Conservation (phyloP, 1,140 invertebrate species). For the Paracyclopina nana region DNA sequence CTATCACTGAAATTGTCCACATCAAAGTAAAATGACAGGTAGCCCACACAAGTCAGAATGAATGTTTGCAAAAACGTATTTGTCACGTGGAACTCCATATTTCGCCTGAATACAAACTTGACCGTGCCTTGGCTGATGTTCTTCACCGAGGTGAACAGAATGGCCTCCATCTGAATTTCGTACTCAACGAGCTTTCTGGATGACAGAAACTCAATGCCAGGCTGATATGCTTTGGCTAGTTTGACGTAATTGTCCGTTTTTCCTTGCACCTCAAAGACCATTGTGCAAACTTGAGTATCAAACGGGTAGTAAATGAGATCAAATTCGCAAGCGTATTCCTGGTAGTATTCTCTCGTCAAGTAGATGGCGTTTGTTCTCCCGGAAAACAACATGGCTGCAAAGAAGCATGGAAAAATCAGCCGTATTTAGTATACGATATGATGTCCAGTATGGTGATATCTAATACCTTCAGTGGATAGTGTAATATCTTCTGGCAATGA, state of each 20-base stretch:
- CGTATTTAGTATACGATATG: too few species aligned
- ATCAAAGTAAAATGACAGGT: conserved; percentile 4
- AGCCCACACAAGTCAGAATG: neutral
- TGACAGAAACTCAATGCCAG: conserved; percentile 10
- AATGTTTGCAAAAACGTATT: conserved; percentile 11
- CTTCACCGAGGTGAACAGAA: neutral
- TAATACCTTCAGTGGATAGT: neutral
- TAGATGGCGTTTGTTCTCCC: neutral
- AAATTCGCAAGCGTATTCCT: conserved; percentile 2
- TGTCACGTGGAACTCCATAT: conserved; percentile 12
- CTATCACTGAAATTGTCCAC: conserved; percentile 10
- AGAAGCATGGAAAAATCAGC: neutral
- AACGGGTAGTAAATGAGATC: conserved; percentile 3
- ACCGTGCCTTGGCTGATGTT: conserved; percentile 4
- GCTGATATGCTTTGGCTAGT: neutral
- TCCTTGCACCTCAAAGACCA: conserved; percentile 3
- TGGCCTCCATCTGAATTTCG: neutral
- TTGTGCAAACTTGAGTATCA: conserved; percentile 4
- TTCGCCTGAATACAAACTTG: conserved; percentile 7
- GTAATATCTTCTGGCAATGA: conserved; percentile 2
- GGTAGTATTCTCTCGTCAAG: conserved; percentile 1
- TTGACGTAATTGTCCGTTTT: conserved; percentile 1
- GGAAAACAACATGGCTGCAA: neutral
- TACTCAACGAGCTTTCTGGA: neutral
- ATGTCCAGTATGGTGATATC: neutral